Evolutionary conservation across 2,888 invertebrate species (phyloP), one percentile per base, ranked within the genome.

Genomic region (Latheticus oryzae): DNA sequence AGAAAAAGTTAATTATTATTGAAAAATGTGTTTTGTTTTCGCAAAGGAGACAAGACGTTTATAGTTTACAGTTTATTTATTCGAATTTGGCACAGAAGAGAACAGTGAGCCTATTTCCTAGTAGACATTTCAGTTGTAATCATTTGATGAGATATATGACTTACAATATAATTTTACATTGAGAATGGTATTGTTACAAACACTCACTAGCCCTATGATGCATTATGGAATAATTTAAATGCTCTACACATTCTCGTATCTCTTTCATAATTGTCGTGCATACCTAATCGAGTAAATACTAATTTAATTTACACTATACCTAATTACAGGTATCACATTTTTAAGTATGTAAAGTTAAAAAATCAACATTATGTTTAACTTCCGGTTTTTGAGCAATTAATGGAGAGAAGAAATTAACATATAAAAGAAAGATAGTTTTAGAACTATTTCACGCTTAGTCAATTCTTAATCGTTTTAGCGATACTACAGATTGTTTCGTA

Each of bases 61-160:
- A 73, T 16, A 47, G 47, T 47, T 47, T 71, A 73, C 72, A 73
- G 67, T 74, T 76, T 76, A 73, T 75, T 76, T 67, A 62, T 74
- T 75, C 73, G 71, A 78, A 75, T 79, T 79, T 79, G 79, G 79
- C 79, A 79, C 79, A 79, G 76, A 76, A 78, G 73, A 73, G 68
- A 78, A 78, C 77, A 78, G 74, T 78, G 78, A 79, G 77, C 76
- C 76, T 78, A 77, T 75, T 69, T 69, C 68, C 76, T 76, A 78
- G 70, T 73, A 70, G 70, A 70, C 67, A 72, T 69, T 72, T 69
- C 66, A 66, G 67, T 72, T 70, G 65, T 69, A 68, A 69, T 61
- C 73, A 73, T 73, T 72, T 72, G 71, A 57, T 58, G 47, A 70
- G 71, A 75, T 76, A 75, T 72, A 76, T 68, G 71, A 70, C 71